Conservation (phyloP, 2,888 invertebrate species). For the Notocelia uddmanniana region DNA sequence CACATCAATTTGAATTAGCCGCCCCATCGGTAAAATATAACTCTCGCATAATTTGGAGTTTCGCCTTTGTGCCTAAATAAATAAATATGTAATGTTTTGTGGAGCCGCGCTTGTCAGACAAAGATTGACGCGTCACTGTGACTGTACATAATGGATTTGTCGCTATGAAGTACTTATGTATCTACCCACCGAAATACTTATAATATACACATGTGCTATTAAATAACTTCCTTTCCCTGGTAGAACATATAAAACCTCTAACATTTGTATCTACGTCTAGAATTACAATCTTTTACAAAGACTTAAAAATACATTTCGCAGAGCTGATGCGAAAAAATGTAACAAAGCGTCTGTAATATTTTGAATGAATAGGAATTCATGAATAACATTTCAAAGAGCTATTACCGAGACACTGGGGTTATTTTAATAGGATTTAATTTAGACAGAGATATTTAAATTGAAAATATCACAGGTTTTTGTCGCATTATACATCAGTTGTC, state of each 20-base stretch:
- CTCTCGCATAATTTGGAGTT: constrained; percentile 5
- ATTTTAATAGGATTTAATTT: constrained; percentile 33
- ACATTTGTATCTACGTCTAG: background rate
- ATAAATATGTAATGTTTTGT: constrained; percentile 7
- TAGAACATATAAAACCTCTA: no score
- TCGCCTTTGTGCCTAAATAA: constrained; percentile 24
- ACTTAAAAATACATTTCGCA: background rate
- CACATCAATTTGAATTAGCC: constrained; percentile 12
- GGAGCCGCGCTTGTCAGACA: constrained; percentile 10
- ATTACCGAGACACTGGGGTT: constrained; percentile 6
- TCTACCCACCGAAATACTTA: background rate
- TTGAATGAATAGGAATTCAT: constrained; percentile 21
- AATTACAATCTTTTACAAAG: constrained; percentile 9
- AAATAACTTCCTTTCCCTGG: background rate
- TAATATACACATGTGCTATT: constrained; percentile 7
- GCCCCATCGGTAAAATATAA: constrained; percentile 1
- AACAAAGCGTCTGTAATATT: background rate
- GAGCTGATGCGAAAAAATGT: constrained; percentile 1
- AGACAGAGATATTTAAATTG: constrained; percentile 26
- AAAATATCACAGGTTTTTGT: constrained; percentile 36
- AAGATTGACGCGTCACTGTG: constrained; percentile 32
- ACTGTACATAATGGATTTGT: constrained; percentile 25
- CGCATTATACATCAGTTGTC: constrained; percentile 41
- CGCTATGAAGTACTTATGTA: background rate
- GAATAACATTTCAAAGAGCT: constrained; percentile 31